Evolutionary conservation across 2,797 vertebrate species (phyloP).

Genomic region (Sciaenops ocellatus): DNA sequence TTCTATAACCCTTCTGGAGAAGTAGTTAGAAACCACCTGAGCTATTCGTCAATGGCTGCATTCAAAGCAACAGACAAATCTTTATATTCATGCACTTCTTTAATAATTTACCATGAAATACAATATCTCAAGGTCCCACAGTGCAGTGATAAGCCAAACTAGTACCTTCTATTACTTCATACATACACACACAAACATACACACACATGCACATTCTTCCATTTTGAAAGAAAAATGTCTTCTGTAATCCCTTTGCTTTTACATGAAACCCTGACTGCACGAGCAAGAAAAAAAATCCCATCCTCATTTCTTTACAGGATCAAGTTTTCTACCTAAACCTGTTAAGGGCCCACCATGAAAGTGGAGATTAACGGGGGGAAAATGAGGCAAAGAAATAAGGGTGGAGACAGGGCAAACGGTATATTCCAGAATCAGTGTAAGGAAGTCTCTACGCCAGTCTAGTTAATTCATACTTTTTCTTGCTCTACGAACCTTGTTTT

Average conservation of each 20-base stretch:
- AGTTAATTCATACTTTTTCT: conserved; percentile 41
- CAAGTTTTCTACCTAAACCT: conserved; percentile 61
- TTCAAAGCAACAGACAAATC: conserved; percentile 15
- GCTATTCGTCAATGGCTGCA: neutral
- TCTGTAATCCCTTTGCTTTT: conserved; percentile 69
- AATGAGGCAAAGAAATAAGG: conserved; percentile 22
- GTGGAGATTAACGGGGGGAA: conserved; percentile 46
- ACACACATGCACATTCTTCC: neutral
- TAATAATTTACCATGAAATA: conserved; percentile 38
- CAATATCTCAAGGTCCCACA: conserved; percentile 42
- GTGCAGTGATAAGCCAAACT: conserved; percentile 43
- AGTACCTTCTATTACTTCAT: conserved; percentile 6
- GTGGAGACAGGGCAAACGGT: neutral
- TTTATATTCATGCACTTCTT: conserved; percentile 41
- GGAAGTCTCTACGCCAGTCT: neutral
- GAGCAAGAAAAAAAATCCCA: conserved; percentile 18
- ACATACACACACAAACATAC: neutral
- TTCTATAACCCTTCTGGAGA: neutral
- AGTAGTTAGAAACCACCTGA: conserved; percentile 7
- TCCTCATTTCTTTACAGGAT: conserved; percentile 67
- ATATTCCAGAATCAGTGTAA: conserved; percentile 23
- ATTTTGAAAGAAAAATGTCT: conserved; percentile 38
- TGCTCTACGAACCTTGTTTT: conserved; percentile 54
- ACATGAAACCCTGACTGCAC: conserved; percentile 47
- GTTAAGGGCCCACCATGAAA: conserved; percentile 66